phyloP scores from a whole-genome alignment of 2,113 vertebrate genomes.

The Xiphias gladius region DNA sequence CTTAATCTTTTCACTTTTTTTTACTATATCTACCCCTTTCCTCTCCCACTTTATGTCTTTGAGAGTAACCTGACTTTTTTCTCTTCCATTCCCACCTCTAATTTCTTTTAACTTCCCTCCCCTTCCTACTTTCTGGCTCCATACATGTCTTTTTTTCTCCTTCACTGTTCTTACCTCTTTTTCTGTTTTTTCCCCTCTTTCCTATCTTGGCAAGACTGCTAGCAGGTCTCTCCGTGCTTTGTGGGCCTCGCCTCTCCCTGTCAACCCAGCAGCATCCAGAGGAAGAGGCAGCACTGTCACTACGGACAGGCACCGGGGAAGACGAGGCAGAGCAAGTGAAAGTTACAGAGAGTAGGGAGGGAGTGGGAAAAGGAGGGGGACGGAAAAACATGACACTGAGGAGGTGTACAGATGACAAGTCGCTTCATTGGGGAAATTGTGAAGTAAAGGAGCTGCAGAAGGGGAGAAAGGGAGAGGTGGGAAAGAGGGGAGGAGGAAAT shows the following conservation, averaged over 20 bases:
- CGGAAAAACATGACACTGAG: slow-evolving; percentile 55
- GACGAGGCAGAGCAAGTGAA: slow-evolving; percentile 56
- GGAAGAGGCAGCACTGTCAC: slow-evolving; percentile 68
- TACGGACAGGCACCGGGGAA: slow-evolving; percentile 49
- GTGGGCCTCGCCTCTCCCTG: slow-evolving; percentile 39
- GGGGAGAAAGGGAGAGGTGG: neutral
- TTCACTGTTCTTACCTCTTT: neutral
- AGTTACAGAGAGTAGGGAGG: slow-evolving; percentile 54
- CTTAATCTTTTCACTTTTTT: slow-evolving; percentile 70
- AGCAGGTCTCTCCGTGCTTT: slow-evolving; percentile 45
- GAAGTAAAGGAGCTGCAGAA: slow-evolving; percentile 60
- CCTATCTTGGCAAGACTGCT: slow-evolving; percentile 30
- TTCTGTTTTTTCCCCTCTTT: neutral
- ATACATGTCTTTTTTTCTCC: slow-evolving; percentile 18
- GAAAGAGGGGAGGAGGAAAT: slow-evolving; percentile 19
- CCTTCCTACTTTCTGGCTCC: slow-evolving; percentile 9
- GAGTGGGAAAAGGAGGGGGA: neutral
- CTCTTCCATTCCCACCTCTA: slow-evolving; percentile 27
- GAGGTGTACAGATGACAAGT: slow-evolving; percentile 74
- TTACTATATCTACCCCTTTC: slow-evolving; percentile 37
- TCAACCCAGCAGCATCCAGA: slow-evolving; percentile 53
- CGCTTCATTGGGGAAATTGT: slow-evolving; percentile 62
- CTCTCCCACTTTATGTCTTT: slow-evolving; percentile 32
- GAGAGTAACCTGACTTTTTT: slow-evolving; percentile 36
- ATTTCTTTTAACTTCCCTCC: slow-evolving; percentile 33